Conservation (phyloP, 2,113 vertebrate genomes). For the Psophia crepitans region DNA sequence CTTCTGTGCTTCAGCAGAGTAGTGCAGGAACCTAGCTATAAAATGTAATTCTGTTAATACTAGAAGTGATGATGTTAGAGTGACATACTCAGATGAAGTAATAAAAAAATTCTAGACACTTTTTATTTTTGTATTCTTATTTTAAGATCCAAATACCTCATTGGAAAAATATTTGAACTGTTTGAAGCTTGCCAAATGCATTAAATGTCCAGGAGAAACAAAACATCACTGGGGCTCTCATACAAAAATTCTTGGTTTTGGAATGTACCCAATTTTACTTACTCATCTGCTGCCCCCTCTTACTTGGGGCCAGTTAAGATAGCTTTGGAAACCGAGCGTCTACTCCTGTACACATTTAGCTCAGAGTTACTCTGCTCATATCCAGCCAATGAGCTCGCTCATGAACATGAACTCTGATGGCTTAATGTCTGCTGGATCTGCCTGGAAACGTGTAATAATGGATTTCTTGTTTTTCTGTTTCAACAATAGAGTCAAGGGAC, state of each 20-base stretch:
- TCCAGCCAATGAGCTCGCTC: neutral
- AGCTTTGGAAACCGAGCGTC: neutral
- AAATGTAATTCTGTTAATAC: neutral
- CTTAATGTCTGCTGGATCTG: neutral
- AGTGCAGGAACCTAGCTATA: neutral
- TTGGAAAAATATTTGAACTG: slow-evolving; percentile 44
- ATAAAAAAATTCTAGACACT: neutral
- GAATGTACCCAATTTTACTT: neutral
- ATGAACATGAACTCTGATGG: neutral
- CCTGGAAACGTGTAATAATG: slow-evolving; percentile 2
- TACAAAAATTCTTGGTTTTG: neutral
- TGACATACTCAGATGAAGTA: slow-evolving; percentile 16
- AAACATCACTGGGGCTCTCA: neutral
- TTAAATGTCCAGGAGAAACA: slow-evolving; percentile 34
- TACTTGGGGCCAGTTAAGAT: slow-evolving; percentile 6
- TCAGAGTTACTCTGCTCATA: neutral
- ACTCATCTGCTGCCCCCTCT: neutral
- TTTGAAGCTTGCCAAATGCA: slow-evolving; percentile 45
- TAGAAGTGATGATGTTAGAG: neutral
- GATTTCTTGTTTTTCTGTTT: slow-evolving; percentile 20
- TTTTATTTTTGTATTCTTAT: neutral
- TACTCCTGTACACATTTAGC: neutral
- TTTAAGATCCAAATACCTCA: slow-evolving; percentile 34
- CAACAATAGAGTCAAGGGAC: slow-evolving; percentile 15
- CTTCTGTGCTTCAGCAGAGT: neutral